phyloP scores from a whole-genome alignment of 1,140 invertebrate genomes.

The Trachymyrmex cornetzi region DNA sequence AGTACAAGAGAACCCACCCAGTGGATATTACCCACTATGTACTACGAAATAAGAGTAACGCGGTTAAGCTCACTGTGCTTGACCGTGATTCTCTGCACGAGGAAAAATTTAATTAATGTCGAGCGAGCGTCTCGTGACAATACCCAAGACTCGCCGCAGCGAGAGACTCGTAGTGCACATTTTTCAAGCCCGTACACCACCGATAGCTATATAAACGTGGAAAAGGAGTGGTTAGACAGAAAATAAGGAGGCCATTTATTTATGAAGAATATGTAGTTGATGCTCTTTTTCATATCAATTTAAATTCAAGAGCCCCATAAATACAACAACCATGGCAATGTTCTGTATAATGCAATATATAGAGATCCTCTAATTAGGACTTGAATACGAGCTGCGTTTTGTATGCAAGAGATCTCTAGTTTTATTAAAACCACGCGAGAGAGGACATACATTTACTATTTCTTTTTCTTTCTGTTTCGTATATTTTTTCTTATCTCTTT shows the following conservation, averaged over 20 bases:
- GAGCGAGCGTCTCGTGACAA: not conserved
- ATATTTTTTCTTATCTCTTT: too few relatives aligned
- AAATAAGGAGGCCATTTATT: not conserved
- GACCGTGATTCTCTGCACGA: constrained; percentile 39
- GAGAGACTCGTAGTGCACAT: not conserved
- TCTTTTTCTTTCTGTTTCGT: too few relatives aligned
- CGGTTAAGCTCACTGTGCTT: constrained; percentile 23
- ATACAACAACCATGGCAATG: not conserved
- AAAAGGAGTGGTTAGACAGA: not conserved
- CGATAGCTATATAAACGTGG: not conserved
- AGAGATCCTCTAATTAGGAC: too few relatives aligned
- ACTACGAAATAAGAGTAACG: constrained; percentile 26
- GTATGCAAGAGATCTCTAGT: too few relatives aligned
- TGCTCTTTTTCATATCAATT: not conserved
- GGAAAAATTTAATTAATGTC: constrained; percentile 32
- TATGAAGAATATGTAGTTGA: not conserved
- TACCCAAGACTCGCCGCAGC: not conserved
- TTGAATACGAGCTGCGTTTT: too few relatives aligned
- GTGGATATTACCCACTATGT: not conserved
- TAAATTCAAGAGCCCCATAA: not conserved
- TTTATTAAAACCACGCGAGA: too few relatives aligned
- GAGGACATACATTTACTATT: too few relatives aligned
- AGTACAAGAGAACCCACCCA: not conserved
- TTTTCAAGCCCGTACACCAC: not conserved
- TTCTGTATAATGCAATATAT: not conserved